phyloP scores from a whole-genome alignment of 2,888 invertebrate genomes.

The Leptothorax acervorum region DNA sequence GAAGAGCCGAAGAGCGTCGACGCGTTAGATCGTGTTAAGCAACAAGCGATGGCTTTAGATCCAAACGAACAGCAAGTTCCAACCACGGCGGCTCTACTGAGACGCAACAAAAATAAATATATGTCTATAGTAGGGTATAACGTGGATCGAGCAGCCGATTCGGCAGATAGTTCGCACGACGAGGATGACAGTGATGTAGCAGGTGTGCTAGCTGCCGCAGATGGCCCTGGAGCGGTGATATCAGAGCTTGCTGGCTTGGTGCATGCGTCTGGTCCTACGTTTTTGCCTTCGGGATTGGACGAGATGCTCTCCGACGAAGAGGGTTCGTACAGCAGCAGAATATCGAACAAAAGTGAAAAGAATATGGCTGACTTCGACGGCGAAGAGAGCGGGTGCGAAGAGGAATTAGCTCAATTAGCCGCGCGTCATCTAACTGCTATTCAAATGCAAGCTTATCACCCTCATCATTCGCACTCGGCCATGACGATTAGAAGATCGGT shows the following conservation, averaged over 20 bases:
- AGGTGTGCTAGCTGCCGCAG: conserved; percentile 78
- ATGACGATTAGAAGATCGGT: conserved; percentile 80
- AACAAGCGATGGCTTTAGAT: conserved; percentile 79
- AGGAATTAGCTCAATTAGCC: conserved; percentile 92
- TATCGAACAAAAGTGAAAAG: conserved; percentile 97
- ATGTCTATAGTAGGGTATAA: conserved; percentile 77
- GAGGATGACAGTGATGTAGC: conserved; percentile 84
- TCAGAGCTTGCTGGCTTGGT: conserved; percentile 86
- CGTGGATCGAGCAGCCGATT: conserved; percentile 77
- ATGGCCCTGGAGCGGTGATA: conserved; percentile 84
- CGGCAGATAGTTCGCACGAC: conserved; percentile 83
- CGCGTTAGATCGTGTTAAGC: conserved; percentile 81
- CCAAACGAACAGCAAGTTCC: conserved; percentile 81
- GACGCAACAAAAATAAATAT: conserved; percentile 78
- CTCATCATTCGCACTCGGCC: conserved; percentile 81
- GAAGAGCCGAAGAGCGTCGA: conserved; percentile 76
- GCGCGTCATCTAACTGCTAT: conserved; percentile 86
- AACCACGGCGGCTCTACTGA: conserved; percentile 74
- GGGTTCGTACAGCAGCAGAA: conserved; percentile 96
- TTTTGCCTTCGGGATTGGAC: conserved; percentile 81
- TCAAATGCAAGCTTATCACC: conserved; percentile 84
- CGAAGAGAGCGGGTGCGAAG: conserved; percentile 95
- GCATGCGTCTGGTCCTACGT: conserved; percentile 82
- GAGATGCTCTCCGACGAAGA: conserved; percentile 84
- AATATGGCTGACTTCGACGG: conserved; percentile 98